Evolutionary conservation across 30 jellyfish, hydroid and myxozoan species (phyloP).

Genomic region (Phacellophora camtschatica): DNA sequence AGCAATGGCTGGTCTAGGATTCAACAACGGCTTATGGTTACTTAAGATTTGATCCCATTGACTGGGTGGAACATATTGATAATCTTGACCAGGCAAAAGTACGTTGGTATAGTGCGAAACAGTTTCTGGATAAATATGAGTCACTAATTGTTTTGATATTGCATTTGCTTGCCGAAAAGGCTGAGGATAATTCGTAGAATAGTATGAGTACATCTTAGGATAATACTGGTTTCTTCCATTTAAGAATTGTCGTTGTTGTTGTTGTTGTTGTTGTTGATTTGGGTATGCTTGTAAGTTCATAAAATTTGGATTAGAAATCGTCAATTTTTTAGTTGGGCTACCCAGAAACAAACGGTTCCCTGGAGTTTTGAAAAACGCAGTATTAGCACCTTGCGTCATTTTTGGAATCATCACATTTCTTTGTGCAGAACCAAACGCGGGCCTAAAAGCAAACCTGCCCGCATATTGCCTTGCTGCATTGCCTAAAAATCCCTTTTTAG

Average conservation of each 20-base stretch:
- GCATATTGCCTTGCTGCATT: background rate
- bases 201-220: background rate
- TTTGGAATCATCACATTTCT: too few relatives aligned
- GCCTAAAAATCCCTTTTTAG: background rate
- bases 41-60: constrained; percentile 42
- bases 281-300: background rate
- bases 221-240: background rate
- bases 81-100: background rate
- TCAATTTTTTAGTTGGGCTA: constrained; percentile 7
- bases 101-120: background rate
- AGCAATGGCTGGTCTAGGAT: background rate
- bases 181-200: background rate
- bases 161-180: background rate
- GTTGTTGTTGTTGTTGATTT: background rate
- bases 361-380: background rate
- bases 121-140: background rate
- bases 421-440: background rate
- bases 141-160: constrained; percentile 1
- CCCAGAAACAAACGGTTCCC: constrained; percentile 1
- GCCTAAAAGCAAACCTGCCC: background rate
- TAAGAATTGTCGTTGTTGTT: background rate
- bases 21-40: background rate
- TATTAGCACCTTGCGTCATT: too few relatives aligned
- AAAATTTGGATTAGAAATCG: background rate
- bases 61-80: constrained; percentile 61